phyloP scores from a whole-genome alignment of 1,140 invertebrate genomes.

The Trialeurodes vaporariorum region DNA sequence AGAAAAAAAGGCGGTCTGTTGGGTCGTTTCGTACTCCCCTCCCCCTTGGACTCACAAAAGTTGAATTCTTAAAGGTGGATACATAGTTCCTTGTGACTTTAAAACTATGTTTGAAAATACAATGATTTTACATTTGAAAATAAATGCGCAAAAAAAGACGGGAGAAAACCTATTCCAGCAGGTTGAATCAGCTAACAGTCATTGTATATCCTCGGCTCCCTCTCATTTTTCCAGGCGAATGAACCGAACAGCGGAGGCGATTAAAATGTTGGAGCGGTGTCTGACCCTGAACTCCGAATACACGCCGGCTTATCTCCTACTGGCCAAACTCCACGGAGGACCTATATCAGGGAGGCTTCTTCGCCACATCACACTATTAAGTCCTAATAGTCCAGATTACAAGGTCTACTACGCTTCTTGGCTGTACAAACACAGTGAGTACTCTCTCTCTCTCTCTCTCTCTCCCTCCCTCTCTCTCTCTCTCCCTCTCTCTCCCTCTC shows the following conservation, averaged over 20 bases:
- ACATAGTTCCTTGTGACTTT: no score
- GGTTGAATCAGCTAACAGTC: neutral
- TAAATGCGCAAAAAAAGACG: neutral
- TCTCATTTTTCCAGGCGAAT: slow-evolving; percentile 43
- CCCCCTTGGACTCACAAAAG: no score
- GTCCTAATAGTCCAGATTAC: slow-evolving; percentile 52
- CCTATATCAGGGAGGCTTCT: slow-evolving; percentile 39
- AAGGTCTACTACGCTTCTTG: slow-evolving; percentile 52
- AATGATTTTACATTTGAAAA: neutral
- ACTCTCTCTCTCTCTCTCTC: no score
- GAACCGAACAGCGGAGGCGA: slow-evolving; percentile 48
- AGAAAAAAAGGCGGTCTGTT: no score
- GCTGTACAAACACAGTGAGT: slow-evolving; percentile 48
- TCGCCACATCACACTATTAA: slow-evolving; percentile 44
- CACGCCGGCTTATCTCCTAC: slow-evolving; percentile 51
- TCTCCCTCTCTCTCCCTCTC: no score
- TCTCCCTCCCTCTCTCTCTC: no score
- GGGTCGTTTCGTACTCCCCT: no score
- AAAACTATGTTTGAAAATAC: neutral
- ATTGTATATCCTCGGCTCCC: slow-evolving; percentile 4
- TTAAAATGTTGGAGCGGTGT: slow-evolving; percentile 53
- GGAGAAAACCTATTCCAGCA: neutral
- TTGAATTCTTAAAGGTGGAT: no score
- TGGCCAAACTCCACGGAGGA: slow-evolving; percentile 40
- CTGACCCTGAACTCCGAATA: slow-evolving; percentile 49